Base-by-base conservation (phyloP, 2,113 vertebrate species). In the Excalfactoria chinensis region DNA sequence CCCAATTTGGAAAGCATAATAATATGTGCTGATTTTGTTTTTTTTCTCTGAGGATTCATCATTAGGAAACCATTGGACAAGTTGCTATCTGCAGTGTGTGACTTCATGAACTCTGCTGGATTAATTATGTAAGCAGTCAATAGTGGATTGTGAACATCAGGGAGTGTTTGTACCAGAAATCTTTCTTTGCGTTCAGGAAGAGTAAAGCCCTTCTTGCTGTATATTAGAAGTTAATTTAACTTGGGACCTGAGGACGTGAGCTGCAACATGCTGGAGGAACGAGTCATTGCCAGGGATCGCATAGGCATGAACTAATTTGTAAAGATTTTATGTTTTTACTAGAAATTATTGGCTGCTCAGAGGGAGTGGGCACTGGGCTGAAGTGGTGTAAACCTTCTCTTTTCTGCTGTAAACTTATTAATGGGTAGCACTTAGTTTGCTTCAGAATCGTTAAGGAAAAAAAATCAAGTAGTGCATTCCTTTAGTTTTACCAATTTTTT, bases 131-230 rank as follows among this genome's bases (percentile, higher is more conserved):
- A 13, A 7, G 13, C 37, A 40, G 9, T 28, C 73, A 56, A 12
- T 73, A 83, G 37, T 34, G 34, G n/a, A 55, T 70, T 19, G 17
- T 69, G 26, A 60, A 25, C 59, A 48, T 40, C 40, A 77, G 37
- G 56, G 23, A 85, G 15, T 53, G 30, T 86, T 93, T 79, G 30
- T 78, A 6, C 89, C 32, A 86, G 68, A 76, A 88, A 40, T 55
- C 8, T 13, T 11, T 75, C 28, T 25, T 63, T 14, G 22, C 21
- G 30, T 32, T 88, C 26, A 30, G 32, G 83, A 84, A 77, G 21
- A 25, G 4, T 84, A 67, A 86, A 92, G 55, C 15, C 13, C 37
- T 4, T 32, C 18, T 25, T 49, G 21, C 5, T 16, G 12, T 49
- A 5, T 44, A 41, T 68, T 48, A 43, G 49, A 76, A 79, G 73